phyloP scores from a whole-genome alignment of 2,113 vertebrate species.

The Pedionomus torquatus region DNA sequence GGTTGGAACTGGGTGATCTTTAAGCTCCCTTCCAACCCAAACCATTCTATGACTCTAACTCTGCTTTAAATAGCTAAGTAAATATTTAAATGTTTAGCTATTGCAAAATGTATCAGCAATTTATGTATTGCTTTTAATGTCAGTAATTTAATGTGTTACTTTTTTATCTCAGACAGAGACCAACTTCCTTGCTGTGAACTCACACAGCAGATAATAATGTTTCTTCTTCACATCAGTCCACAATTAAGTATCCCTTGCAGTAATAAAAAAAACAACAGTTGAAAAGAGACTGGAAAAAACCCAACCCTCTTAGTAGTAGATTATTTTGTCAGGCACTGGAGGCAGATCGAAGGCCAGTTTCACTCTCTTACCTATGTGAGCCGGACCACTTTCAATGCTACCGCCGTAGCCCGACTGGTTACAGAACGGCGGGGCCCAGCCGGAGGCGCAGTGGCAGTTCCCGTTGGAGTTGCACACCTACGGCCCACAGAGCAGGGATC shows the following conservation, averaged over 20 bases:
- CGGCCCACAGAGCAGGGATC: neutral
- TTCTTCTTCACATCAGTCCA: neutral
- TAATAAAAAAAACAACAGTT: neutral
- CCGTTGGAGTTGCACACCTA: constrained; percentile 79
- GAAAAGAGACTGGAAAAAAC: neutral
- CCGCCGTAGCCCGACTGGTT: constrained; percentile 78
- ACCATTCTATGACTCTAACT: too few species aligned
- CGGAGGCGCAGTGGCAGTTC: constrained; percentile 81
- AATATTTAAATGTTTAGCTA: neutral
- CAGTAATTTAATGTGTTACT: neutral
- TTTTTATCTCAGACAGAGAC: neutral
- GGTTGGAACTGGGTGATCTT: too few species aligned
- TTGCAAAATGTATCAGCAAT: neutral
- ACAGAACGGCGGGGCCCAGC: constrained; percentile 84
- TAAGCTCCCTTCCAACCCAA: too few species aligned
- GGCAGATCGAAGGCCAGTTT: neutral
- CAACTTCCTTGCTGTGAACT: neutral
- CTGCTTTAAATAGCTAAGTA: neutral
- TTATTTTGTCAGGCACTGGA: neutral
- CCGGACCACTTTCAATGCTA: constrained; percentile 85
- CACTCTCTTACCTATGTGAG: constrained; percentile 75
- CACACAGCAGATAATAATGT: neutral
- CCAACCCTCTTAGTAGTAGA: neutral
- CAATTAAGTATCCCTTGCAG: neutral
- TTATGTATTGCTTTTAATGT: neutral